Evolutionary conservation across 2,797 vertebrate species (phyloP).

Genomic region (Sebastes paucispinis): DNA sequence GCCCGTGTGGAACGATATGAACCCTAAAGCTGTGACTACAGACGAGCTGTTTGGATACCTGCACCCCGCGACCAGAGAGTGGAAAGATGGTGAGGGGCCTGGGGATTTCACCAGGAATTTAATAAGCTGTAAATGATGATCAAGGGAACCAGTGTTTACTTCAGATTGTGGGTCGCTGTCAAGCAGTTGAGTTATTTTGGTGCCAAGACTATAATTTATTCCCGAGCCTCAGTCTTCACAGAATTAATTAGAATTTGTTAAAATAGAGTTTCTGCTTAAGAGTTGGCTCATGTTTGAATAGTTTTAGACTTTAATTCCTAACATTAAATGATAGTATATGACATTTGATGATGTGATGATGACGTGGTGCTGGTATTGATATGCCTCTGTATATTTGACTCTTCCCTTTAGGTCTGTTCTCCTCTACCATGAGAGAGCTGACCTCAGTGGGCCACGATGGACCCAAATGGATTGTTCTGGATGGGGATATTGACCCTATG

Average conservation of each 20-base stretch:
- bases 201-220: slow-evolving; percentile 18
- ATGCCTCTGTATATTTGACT: background rate
- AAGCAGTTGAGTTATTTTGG: slow-evolving; percentile 13
- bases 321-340: background rate
- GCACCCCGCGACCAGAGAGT: slow-evolving; percentile 82
- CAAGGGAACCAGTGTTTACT: background rate
- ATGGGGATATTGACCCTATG: slow-evolving; percentile 84
- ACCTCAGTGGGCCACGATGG: slow-evolving; percentile 75
- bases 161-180: slow-evolving; percentile 4
- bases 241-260: slow-evolving; percentile 20
- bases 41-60: slow-evolving; percentile 84
- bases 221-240: background rate
- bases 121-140: slow-evolving; percentile 17
- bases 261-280: slow-evolving; percentile 2
- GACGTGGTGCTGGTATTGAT: background rate
- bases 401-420: slow-evolving; percentile 77
- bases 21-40: slow-evolving; percentile 85
- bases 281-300: background rate
- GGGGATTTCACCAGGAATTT: background rate
- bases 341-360: background rate
- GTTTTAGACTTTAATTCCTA: background rate
- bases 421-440: slow-evolving; percentile 83
- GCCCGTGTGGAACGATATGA: slow-evolving; percentile 81
- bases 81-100: slow-evolving; percentile 83
- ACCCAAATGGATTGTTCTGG: slow-evolving; percentile 85